These are phyloP conservation scores for Anas acuta DNA, from an alignment of 2,797 vertebrate genomes.

Conservation along the genomic window DNA sequence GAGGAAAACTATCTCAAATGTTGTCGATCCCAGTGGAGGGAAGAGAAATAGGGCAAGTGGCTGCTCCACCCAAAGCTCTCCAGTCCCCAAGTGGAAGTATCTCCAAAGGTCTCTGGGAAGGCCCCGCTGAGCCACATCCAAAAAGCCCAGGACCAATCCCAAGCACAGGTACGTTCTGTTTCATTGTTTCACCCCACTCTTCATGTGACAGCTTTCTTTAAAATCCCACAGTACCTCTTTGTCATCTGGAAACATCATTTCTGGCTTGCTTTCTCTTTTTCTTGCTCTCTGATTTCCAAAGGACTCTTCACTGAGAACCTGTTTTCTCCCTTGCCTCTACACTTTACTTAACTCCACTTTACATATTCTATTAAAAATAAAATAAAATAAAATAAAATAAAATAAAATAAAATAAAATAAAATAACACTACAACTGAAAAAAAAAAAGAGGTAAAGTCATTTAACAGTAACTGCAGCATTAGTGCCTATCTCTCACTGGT, in stretches of 20 bases:
- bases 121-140: not conserved
- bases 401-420: not conserved
- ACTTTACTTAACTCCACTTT: not conserved
- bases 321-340: not conserved
- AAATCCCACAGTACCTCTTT: not conserved
- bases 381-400: not conserved
- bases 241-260: slow-evolving; percentile 10
- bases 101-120: not conserved
- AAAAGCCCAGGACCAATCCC: not conserved
- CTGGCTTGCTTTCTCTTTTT: not conserved
- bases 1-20: not conserved
- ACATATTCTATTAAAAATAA: not conserved
- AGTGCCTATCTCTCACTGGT: not conserved
- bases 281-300: slow-evolving; percentile 13
- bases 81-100: not conserved
- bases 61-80: not conserved
- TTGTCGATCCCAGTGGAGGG: not conserved
- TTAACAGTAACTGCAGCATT: not conserved
- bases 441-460: not conserved
- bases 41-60: not conserved
- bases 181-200: not conserved
- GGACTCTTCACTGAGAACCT: not conserved
- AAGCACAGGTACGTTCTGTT: not conserved
- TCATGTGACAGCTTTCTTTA: not conserved
- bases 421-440: not conserved